A percentile compares a stretch with the other conserved stretches of the same genome.
phyloP scores from a whole-genome alignment of 1,140 invertebrate species.

The Pseudomyrmex gracilis region DNA sequence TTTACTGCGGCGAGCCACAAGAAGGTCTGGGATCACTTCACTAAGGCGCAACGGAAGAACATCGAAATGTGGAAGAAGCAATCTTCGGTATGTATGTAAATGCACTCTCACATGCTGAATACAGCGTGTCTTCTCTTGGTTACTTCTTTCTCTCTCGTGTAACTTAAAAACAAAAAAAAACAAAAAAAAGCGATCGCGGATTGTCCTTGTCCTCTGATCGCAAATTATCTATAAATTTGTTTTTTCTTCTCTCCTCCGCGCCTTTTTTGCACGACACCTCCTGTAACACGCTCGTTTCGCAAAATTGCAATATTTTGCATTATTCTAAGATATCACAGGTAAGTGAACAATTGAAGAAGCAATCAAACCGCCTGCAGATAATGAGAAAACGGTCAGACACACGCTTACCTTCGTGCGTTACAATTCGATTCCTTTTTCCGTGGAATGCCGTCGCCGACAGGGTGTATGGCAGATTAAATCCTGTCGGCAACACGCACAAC shows the following conservation, averaged over 20 bases:
- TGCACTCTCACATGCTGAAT: conserved; percentile 75
- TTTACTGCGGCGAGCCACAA: conserved; percentile 97
- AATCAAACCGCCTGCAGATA: conserved; percentile 5
- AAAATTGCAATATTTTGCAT: conserved; percentile 19
- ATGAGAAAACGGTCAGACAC: conserved; percentile 78
- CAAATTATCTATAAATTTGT: conserved; percentile 23
- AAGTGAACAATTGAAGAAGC: conserved; percentile 36
- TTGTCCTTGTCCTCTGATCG: conserved; percentile 34
- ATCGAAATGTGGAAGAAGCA: conserved; percentile 99
- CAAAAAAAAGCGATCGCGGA: conserved; percentile 19
- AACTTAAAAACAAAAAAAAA: too few relatives aligned
- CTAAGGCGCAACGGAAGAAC: conserved; percentile 99
- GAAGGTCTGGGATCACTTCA: conserved; percentile 99
- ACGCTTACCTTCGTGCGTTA: conserved; percentile 72
- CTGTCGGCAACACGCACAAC: conserved; percentile 46
- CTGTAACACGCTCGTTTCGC: conserved; percentile 49
- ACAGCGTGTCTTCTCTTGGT: conserved; percentile 70
- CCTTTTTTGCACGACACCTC: conserved; percentile 64
- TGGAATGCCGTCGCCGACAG: conserved; percentile 62
- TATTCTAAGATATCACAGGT: conserved; percentile 54
- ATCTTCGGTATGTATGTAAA: conserved; percentile 93
- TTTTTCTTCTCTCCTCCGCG: conserved; percentile 61
- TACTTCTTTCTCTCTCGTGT: conserved; percentile 42
- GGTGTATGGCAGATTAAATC: conserved; percentile 30
- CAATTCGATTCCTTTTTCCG: conserved; percentile 73